A percentile compares a stretch with the other conserved stretches of the same genome.
Evolutionary conservation across 2,888 invertebrate genomes (phyloP).

Genomic region (Meandrusa payeni): DNA sequence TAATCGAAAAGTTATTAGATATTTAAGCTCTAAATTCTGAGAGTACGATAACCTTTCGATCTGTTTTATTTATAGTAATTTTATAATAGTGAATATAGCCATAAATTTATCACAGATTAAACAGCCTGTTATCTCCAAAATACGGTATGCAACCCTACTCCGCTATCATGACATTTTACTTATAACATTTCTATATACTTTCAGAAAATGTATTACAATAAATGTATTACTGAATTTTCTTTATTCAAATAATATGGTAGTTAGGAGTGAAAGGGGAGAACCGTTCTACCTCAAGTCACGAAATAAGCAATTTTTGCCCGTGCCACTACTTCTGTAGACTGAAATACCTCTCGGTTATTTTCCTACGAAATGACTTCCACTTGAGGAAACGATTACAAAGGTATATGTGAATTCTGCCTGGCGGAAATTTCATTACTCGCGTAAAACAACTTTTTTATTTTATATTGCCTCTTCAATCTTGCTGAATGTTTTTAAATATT

Average conservation of each 20-base stretch:
- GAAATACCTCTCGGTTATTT: constrained; percentile 12
- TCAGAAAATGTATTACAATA: not conserved
- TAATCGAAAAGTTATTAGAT: too few relatives aligned
- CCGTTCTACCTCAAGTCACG: constrained; percentile 26
- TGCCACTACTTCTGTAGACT: constrained; percentile 3
- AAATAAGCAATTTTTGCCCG: constrained; percentile 33
- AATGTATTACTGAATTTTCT: not conserved
- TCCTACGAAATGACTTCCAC: constrained; percentile 11
- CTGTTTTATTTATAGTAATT: too few relatives aligned
- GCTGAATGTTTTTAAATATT: too few relatives aligned
- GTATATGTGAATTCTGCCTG: constrained; percentile 1
- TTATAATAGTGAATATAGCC: too few relatives aligned
- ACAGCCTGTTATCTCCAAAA: too few relatives aligned
- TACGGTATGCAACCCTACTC: too few relatives aligned
- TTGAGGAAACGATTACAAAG: constrained; percentile 16
- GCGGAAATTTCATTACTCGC: not conserved
- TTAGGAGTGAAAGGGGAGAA: constrained; percentile 1
- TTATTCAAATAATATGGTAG: not conserved
- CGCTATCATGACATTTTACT: too few relatives aligned
- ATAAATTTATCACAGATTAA: too few relatives aligned
- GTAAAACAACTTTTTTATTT: not conserved
- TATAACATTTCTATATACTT: too few relatives aligned
- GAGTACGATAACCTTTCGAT: too few relatives aligned
- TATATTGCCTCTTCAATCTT: not conserved
- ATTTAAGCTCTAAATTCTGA: too few relatives aligned